A percentile compares a stretch with the other conserved stretches of the same genome.
Evolutionary conservation across 2,113 vertebrate genomes (phyloP).

Genomic region (Caloenas nicobarica): DNA sequence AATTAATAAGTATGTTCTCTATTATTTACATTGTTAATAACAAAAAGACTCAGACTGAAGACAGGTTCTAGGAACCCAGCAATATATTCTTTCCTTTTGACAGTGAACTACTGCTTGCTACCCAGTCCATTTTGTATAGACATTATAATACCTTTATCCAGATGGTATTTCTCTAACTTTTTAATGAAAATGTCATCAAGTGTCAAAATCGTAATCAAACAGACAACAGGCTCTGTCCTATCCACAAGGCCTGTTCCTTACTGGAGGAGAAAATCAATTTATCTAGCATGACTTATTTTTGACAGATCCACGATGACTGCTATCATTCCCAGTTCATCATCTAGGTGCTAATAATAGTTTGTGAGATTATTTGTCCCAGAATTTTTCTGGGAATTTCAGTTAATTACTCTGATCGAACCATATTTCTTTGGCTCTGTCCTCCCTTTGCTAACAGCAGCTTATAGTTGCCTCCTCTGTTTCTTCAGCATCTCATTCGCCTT

Average conservation of each 20-base stretch:
- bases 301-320: not conserved
- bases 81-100: not conserved
- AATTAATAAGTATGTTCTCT: not conserved
- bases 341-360: not conserved
- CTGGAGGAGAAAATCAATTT: not conserved
- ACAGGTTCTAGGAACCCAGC: not conserved
- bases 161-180: not conserved
- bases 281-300: not conserved
- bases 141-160: not conserved
- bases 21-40: not conserved
- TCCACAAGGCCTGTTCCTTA: not conserved
- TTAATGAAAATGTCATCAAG: not conserved
- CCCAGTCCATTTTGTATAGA: not conserved
- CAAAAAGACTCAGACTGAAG: not conserved
- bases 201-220: not conserved
- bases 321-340: not conserved
- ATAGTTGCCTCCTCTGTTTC: not conserved
- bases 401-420: not conserved
- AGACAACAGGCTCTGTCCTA: not conserved
- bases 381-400: not conserved
- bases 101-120: not conserved
- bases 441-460: not conserved
- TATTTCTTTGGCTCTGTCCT: not conserved
- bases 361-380: not conserved
- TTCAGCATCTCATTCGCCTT: not conserved